Conservation (phyloP, 1,140 invertebrate genomes). For the Sinella curviseta region DNA sequence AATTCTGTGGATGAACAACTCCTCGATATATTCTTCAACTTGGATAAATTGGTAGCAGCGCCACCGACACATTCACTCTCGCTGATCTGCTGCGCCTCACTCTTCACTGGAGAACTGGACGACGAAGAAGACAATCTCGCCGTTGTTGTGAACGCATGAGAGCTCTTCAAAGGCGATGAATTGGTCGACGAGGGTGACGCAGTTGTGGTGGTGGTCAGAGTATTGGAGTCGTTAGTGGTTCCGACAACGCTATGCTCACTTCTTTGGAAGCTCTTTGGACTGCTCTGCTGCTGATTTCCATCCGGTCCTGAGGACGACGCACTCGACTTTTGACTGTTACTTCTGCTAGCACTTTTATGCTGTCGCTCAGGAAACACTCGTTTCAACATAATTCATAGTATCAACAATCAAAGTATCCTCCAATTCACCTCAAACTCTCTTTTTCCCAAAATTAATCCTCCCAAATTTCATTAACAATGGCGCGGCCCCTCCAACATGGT, state of each 20-base stretch:
- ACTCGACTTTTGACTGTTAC: neutral
- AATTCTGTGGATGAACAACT: conserved; percentile 37
- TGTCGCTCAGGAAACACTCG: conserved; percentile 20
- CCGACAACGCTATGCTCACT: neutral
- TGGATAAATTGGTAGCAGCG: neutral
- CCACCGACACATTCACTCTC: neutral
- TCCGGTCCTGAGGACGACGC: neutral
- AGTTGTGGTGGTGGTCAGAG: neutral
- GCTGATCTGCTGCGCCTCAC: neutral
- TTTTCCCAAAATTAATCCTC: neutral
- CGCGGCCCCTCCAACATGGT: too few species aligned
- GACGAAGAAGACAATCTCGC: neutral
- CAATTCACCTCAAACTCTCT: neutral
- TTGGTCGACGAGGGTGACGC: neutral
- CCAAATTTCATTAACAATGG: neutral
- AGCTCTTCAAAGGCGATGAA: neutral
- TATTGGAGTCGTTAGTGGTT: neutral
- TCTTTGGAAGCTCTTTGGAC: too few species aligned
- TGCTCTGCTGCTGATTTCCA: neutral
- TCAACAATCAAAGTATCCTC: neutral
- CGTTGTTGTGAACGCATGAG: neutral
- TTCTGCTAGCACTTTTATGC: neutral
- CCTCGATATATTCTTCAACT: neutral
- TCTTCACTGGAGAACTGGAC: neutral
- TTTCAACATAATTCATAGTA: conserved; percentile 13